Percentiles rank a stretch among this genome's conserved stretches.
Conservation (phyloP, 2,113 vertebrate species). For the Mus spicilegus region DNA sequence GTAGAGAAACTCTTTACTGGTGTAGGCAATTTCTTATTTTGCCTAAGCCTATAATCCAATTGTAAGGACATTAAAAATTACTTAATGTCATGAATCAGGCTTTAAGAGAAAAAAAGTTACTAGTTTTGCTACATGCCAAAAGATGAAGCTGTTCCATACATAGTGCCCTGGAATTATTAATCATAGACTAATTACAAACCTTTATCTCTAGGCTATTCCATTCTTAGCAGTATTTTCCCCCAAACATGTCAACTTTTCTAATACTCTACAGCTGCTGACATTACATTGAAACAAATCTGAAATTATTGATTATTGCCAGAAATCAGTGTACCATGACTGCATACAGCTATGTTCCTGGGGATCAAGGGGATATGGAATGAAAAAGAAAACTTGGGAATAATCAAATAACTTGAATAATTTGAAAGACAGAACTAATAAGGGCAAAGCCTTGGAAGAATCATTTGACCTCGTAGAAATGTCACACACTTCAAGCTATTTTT, state of each 20-base stretch:
- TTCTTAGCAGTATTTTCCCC: background rate
- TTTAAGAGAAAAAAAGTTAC: background rate
- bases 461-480: constrained; percentile 7
- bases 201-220: background rate
- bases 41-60: background rate
- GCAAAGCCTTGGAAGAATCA: background rate
- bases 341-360: constrained; percentile 1
- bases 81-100: background rate
- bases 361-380: background rate
- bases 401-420: background rate
- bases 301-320: constrained; percentile 11
- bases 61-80: constrained; percentile 3
- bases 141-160: background rate
- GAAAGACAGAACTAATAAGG: constrained; percentile 32
- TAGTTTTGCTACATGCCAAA: background rate
- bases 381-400: constrained; percentile 16
- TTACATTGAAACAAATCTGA: constrained; percentile 20
- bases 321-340: background rate
- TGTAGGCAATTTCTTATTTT: constrained; percentile 20
- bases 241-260: constrained; percentile 12
- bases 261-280: background rate
- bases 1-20: background rate
- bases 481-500: constrained; percentile 19
- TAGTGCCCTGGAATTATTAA: background rate
- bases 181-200: background rate